Conservation (phyloP, 64 coral and sea anemone species). For the Montipora cactus region DNA sequence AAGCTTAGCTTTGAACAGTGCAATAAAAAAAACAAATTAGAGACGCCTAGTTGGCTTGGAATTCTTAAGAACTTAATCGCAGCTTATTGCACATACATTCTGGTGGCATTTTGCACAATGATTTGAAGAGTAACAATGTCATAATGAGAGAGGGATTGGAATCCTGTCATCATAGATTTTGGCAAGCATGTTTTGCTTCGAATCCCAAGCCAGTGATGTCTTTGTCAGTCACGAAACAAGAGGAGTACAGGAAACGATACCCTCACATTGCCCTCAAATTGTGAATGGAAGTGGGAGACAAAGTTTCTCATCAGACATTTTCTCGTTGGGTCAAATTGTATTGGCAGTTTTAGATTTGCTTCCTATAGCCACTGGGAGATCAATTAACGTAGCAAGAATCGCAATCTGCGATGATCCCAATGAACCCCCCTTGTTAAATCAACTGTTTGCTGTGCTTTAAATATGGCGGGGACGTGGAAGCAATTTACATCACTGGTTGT, state of each 20-base stretch:
- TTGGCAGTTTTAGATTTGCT: not conserved
- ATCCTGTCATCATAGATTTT: no score
- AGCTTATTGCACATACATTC: no score
- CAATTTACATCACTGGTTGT: not conserved
- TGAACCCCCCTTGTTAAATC: not conserved
- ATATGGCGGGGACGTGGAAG: not conserved
- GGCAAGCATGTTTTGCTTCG: no score
- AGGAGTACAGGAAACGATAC: not conserved
- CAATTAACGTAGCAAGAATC: not conserved
- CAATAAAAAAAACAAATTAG: no score
- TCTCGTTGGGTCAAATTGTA: not conserved
- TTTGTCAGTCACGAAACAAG: not conserved
- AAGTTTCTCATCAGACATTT: not conserved
- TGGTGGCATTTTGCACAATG: no score
- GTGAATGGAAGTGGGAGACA: conserved; percentile 3
- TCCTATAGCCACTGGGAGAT: not conserved
- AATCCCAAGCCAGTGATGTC: no score
- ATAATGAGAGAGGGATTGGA: no score
- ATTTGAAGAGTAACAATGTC: no score
- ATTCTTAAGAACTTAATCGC: no score
- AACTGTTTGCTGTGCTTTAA: not conserved
- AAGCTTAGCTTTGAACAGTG: no score
- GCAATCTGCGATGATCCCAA: not conserved
- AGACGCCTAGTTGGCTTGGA: no score
- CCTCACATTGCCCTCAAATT: conserved; percentile 7